These are phyloP conservation scores for Neomicropteryx cornuta DNA, from an alignment of 1,140 invertebrate genomes.

Conservation along the genomic window DNA sequence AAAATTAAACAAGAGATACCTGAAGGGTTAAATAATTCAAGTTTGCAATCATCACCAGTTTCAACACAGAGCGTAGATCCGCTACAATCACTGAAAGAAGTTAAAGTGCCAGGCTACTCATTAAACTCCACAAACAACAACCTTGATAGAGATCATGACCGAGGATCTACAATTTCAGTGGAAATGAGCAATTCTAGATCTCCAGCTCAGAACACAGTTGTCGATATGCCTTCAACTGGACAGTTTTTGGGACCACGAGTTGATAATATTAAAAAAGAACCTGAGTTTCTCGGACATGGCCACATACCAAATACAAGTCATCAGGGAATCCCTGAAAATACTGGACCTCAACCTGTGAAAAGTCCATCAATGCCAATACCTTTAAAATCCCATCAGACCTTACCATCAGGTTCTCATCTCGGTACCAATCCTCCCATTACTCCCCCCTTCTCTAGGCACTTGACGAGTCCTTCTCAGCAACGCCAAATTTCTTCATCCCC, in stretches of 20 bases:
- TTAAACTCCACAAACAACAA: conserved; percentile 11
- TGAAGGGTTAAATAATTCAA: conserved; percentile 24
- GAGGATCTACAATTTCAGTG: conserved; percentile 21
- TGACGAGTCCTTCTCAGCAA: conserved; percentile 33
- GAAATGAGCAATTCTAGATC: conserved; percentile 33
- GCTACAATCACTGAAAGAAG: conserved; percentile 65
- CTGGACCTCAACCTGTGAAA: conserved; percentile 33
- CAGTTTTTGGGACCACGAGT: conserved; percentile 45
- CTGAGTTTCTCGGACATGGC: conserved; percentile 41
- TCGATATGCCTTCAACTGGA: too few species aligned
- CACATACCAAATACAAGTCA: conserved; percentile 27
- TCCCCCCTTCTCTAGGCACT: conserved; percentile 35
- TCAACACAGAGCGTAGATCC: conserved; percentile 52
- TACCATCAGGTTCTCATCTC: conserved; percentile 25
- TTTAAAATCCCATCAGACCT: conserved; percentile 35
- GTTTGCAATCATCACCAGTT: conserved; percentile 24
- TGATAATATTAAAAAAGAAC: conserved; percentile 67
- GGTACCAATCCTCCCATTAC: conserved; percentile 34
- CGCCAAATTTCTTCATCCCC: conserved; percentile 38
- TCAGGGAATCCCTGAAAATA: too few species aligned
- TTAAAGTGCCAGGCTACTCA: conserved; percentile 67
- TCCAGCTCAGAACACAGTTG: too few species aligned
- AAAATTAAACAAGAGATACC: conserved; percentile 69
- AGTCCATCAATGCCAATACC: conserved; percentile 38
- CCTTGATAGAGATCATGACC: conserved; percentile 6